Evolutionary conservation across 2,113 vertebrate species (phyloP), one percentile per base, ranked within the genome.

Genomic region (Apodemus speciosus): DNA sequence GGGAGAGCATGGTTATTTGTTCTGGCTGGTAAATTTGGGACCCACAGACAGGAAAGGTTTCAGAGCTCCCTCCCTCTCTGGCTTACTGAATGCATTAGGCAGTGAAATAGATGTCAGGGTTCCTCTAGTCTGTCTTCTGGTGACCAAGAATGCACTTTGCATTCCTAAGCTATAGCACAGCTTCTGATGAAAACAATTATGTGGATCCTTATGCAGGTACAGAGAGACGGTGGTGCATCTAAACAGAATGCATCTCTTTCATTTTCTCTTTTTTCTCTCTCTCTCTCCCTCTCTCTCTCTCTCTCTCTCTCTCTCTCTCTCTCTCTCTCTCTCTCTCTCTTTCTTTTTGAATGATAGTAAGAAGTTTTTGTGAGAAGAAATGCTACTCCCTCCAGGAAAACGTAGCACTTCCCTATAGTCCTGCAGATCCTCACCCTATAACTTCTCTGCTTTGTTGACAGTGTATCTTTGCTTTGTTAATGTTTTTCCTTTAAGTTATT

Each of bases 171-270:
- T 71, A 1, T 18, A 81, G 4, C 6, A 6, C 49, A 71, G 64
- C 4, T 30, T 89, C 51, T 84, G 83, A 58, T 51, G 51, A 38
- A 51, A 73, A 23, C 13, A 1, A 32, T 58, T 8, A 0, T 2
- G 21, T 21, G 18, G 20, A 1, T 51, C 8, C 25, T 73, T 5
- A 7, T 2, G 25, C n/a, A 77, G 56, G 62, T 53, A 15, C 35
- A 62, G 83, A 27, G 10, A 27, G 8, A 27, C 0, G 20, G 15
- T 2, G 27, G 8, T n/a, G 9, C 6, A 0, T 40, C 62, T 46
- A 81, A 0, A 46, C 9, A 40, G 49, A 30, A 76, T 53, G 0
- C 3, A 2, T 10, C 1, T 62, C 7, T 18, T 13, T 32, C 35
- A 18, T 21, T n/a, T n/a, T 6, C 9, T n/a, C 3, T 7, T 20